Evolutionary conservation across 2,797 vertebrate genomes (phyloP), one percentile per base, ranked within the genome.

Genomic region (Hybognathus amarus): DNA sequence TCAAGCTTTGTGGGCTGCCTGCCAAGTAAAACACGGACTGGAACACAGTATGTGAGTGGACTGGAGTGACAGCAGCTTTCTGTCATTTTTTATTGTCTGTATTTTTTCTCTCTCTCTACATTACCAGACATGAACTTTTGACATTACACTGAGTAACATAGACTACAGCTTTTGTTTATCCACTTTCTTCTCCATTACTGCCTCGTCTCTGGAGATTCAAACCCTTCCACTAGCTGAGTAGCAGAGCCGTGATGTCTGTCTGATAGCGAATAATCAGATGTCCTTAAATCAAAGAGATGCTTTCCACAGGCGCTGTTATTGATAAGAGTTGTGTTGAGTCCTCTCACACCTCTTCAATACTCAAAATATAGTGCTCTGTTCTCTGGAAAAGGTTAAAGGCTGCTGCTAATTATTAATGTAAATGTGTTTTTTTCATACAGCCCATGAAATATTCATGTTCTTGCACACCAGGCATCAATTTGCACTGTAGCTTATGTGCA

Each of bases 401-500:
- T 73, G 22, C 67, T 81, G 84, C 87, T 87, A 85, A 91, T 91
- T 90, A 93, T 91, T 91, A 84, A 93, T 93, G 92, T 87, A 92
- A 91, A 93, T 93, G 80, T 91, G 89, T 91, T 91, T 94, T 94
- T 94, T 94, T 86, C 87, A 88, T 90, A 91, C 82, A 74, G 78
- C 85, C 90, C 87, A 89, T 91, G 85, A 89, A 91, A 85, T 90
- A 91, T 92, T 91, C 81, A 94, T 90, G 87, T 77, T 86, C 80
- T 88, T 84, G 86, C 86, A 87, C 87, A 88, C 85, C 81, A 76
- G 69, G 85, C 88, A 87, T 93, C 79, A 92, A 86, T 92, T 91
- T 92, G 85, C 59, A 52, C 50, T 82, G 68, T 33, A 64, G 74
- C 71, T 63, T 67, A 73, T 64, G 85, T 82, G 69, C 76, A 77